Percentiles rank a stretch among this genome's conserved stretches.
These are phyloP conservation scores for Argyra leucocephala DNA, from an alignment of 2,888 invertebrate species.

Conservation along the genomic window DNA sequence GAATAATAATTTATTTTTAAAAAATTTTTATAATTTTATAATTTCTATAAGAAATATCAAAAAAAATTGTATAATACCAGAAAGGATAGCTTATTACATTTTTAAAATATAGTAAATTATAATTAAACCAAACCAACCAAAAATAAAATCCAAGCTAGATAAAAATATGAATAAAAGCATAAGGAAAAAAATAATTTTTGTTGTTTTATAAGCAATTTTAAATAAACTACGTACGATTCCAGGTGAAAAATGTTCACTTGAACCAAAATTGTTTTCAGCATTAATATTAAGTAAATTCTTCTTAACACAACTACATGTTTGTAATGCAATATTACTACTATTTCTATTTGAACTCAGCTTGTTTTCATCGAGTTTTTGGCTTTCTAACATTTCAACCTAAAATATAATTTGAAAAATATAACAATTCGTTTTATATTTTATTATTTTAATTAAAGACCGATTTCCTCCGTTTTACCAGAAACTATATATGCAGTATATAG, in stretches of 20 bases:
- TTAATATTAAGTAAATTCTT: neutral
- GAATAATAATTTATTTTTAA: too few relatives aligned
- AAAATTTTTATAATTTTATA: too few relatives aligned
- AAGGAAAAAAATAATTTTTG: neutral
- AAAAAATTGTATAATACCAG: too few relatives aligned
- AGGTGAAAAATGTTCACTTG: conserved; percentile 8
- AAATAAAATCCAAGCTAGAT: conserved; percentile 8
- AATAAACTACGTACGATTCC: conserved; percentile 15
- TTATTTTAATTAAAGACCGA: too few relatives aligned
- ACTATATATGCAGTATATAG: too few relatives aligned
- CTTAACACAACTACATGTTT: neutral
- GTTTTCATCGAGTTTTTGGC: neutral
- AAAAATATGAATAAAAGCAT: neutral
- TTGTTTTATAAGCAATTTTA: neutral
- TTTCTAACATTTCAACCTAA: neutral
- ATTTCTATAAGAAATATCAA: too few relatives aligned
- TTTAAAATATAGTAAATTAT: neutral
- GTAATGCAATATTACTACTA: too few relatives aligned
- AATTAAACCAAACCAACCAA: neutral
- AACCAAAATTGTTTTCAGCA: neutral
- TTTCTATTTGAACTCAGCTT: neutral
- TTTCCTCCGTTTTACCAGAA: too few relatives aligned
- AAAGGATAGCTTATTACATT: too few relatives aligned
- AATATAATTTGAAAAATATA: neutral
- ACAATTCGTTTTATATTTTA: too few relatives aligned